A percentile compares a stretch with the other conserved stretches of the same genome.
phyloP scores from a whole-genome alignment of 2,797 vertebrate genomes.

The Somateria mollissima region DNA sequence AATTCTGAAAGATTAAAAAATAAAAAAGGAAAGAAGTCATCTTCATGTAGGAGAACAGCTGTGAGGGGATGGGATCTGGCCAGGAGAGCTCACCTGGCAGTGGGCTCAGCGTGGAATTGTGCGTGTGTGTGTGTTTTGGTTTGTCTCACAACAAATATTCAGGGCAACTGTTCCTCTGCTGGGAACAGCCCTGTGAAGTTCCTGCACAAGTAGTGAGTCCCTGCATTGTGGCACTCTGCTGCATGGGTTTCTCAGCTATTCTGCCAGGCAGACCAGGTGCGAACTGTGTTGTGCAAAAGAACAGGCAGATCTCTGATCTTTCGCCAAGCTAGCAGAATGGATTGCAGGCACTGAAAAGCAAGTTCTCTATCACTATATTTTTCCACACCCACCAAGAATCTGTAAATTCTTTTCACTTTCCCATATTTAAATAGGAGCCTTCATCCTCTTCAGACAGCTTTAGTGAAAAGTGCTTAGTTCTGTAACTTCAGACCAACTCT shows the following conservation, averaged over 20 bases:
- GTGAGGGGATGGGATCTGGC: neutral
- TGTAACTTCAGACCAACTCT: neutral
- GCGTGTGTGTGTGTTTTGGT: neutral
- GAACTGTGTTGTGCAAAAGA: neutral
- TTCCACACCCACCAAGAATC: neutral
- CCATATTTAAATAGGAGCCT: neutral
- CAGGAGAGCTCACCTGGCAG: neutral
- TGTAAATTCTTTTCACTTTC: neutral
- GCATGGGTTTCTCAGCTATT: neutral
- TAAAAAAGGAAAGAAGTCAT: neutral
- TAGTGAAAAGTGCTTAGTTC: neutral
- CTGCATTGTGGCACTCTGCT: fast-evolving
- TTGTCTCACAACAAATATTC: fast-evolving
- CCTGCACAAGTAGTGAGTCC: fast-evolving
- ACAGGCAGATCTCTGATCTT: neutral
- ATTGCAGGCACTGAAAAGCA: neutral
- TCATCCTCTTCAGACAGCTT: neutral
- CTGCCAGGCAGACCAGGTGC: neutral
- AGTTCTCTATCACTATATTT: neutral
- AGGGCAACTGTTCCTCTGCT: neutral
- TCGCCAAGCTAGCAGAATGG: neutral
- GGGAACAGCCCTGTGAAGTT: neutral
- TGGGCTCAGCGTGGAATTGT: fast-evolving
- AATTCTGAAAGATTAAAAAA: neutral
- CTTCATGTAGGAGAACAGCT: neutral